A percentile compares a stretch with the other conserved stretches of the same genome.
Evolutionary conservation across 2,113 vertebrate genomes (phyloP).

Genomic region (Henicopernis longicauda): DNA sequence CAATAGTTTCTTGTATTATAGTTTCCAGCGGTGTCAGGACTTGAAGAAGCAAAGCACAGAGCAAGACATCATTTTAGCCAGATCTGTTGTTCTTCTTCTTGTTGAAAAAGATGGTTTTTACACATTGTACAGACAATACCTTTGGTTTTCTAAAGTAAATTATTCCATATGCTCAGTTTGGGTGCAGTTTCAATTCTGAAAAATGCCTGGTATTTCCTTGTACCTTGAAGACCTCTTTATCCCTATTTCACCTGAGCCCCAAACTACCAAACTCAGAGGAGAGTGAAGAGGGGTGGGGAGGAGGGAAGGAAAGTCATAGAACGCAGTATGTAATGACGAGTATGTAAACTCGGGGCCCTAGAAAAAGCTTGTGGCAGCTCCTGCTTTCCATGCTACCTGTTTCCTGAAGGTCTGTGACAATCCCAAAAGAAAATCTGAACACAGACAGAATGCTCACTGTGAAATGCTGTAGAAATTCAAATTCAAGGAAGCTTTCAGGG

Average conservation of each 20-base stretch:
- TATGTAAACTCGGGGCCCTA: not conserved
- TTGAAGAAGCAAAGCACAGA: slow-evolving; percentile 30
- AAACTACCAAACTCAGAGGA: not conserved
- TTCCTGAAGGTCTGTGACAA: not conserved
- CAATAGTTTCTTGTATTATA: slow-evolving; percentile 78
- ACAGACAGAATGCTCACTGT: not conserved
- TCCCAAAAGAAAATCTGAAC: not conserved
- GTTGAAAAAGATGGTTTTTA: not conserved
- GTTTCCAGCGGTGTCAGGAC: slow-evolving; percentile 76
- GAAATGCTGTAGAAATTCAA: not conserved
- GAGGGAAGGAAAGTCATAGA: not conserved
- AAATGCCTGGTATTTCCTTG: not conserved
- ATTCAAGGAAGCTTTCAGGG: not conserved
- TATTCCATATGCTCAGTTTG: not conserved
- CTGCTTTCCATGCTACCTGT: not conserved
- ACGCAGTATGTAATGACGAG: not conserved
- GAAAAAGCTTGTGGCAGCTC: not conserved
- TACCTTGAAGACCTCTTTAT: not conserved
- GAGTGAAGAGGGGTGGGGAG: not conserved
- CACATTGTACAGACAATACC: not conserved
- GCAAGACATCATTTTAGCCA: not conserved
- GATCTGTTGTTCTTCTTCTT: not conserved
- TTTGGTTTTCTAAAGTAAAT: not conserved
- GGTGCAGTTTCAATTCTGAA: not conserved
- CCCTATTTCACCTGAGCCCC: not conserved